Evolutionary conservation across 2,797 vertebrate genomes (phyloP), one percentile per base, ranked within the genome.

Genomic region (Sebastiscus tertius): DNA sequence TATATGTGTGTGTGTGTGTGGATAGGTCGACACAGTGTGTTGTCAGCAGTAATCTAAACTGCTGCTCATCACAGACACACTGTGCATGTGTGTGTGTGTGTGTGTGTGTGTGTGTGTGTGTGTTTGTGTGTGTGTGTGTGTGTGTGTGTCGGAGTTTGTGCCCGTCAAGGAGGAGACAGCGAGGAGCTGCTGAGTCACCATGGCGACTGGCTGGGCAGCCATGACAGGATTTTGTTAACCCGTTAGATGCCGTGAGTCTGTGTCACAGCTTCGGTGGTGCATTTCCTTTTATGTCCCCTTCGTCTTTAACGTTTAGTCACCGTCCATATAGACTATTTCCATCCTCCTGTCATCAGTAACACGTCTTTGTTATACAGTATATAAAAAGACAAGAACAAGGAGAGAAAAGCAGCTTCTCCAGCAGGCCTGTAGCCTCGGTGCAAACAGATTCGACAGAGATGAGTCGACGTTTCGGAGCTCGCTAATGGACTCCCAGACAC

Each of bases 161-260:
- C 70, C 39, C 58, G n/a, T 93, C 87, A 89, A 75, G 42, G 39
- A 75, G 46, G 79, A 84, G 85, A 83, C 73, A 78, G 75, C 54
- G 55, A 88, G 83, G 87, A 93, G 86, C 77, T 93, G 94, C 94
- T 94, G 94, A 94, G 92, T 95, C 93, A 94, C 91, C 87, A 91
- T 92, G 88, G 87, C 66, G 81, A 92, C 89, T 81, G 88, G 68
- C 87, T 81, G 72, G 81, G 85, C 87, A 77, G 82, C 87, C 84
- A 89, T 89, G 86, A 87, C 83, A 67, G 84, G 67, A 72, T 80
- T 88, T 68, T 73, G 63, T 86, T 79, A 83, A 81, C 84, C 34
- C 24, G 2, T 80, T 85, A 31, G 72, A 73, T n/a, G 22, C 42
- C 10, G 5, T 52, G 42, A 65, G 36, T 73, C 31, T 56, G 2